Percentiles rank a stretch among this genome's conserved stretches.
Evolutionary conservation across 2,797 vertebrate genomes (phyloP).

Genomic region (Carapus acus): DNA sequence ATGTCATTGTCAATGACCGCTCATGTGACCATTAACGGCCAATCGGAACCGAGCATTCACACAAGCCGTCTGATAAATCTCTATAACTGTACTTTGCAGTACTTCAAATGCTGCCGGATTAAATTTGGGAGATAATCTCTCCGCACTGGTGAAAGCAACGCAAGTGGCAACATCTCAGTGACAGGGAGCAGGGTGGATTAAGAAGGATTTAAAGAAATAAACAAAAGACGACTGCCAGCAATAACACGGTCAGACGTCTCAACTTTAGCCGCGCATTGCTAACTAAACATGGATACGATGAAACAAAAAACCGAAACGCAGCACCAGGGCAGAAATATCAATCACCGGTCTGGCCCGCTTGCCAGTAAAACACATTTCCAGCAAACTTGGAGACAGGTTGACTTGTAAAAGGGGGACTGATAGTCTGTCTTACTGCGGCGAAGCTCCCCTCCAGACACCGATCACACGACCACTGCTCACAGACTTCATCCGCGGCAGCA

Average conservation of each 20-base stretch:
- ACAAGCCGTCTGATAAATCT: too few relatives aligned
- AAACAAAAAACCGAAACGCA: too few relatives aligned
- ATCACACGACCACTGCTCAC: slow-evolving; percentile 85
- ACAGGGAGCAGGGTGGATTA: not conserved
- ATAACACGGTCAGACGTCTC: not conserved
- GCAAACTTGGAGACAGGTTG: not conserved
- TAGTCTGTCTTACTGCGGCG: slow-evolving; percentile 81
- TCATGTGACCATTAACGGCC: too few relatives aligned
- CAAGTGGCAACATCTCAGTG: not conserved
- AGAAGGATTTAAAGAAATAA: not conserved
- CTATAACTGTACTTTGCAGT: too few relatives aligned
- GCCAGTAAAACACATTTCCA: not conserved
- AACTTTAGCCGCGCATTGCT: not conserved
- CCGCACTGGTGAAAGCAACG: too few relatives aligned
- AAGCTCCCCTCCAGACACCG: slow-evolving; percentile 81
- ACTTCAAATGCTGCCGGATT: too few relatives aligned
- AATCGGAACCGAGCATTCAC: too few relatives aligned
- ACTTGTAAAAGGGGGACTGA: slow-evolving; percentile 3
- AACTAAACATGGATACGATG: too few relatives aligned
- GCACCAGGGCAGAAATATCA: not conserved
- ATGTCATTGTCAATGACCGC: too few relatives aligned
- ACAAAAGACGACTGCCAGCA: not conserved
- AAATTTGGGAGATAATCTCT: too few relatives aligned
- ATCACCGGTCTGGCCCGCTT: not conserved
- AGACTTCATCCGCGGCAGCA: slow-evolving; percentile 76